Evolutionary conservation across 2,113 vertebrate species (phyloP).

Genomic region (Zosterops japonicus): DNA sequence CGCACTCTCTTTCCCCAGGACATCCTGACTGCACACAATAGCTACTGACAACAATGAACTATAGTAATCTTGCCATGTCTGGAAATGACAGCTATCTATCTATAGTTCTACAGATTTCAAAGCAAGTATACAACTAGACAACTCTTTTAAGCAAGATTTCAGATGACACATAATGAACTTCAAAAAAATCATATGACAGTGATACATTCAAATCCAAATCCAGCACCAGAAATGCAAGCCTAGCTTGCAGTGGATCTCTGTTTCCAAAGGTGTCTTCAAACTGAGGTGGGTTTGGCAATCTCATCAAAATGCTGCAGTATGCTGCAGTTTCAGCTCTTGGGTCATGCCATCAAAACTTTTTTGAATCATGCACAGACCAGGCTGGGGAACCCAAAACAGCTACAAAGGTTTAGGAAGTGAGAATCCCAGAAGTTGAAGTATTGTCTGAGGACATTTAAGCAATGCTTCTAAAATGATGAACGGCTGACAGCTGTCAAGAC

Average conservation of each 20-base stretch:
- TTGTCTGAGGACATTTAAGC: not conserved
- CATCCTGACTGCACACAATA: constrained; percentile 96
- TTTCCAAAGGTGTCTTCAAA: not conserved
- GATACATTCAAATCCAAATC: not conserved
- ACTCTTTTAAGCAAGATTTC: constrained; percentile 26
- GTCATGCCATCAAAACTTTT: not conserved
- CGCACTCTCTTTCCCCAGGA: constrained; percentile 86
- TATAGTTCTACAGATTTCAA: constrained; percentile 70
- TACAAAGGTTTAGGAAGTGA: not conserved
- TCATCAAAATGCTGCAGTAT: not conserved
- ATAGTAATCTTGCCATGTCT: constrained; percentile 80
- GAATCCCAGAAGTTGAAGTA: not conserved
- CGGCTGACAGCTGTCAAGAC: not conserved
- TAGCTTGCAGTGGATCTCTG: not conserved
- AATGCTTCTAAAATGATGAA: not conserved
- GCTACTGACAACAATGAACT: constrained; percentile 80
- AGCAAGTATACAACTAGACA: constrained; percentile 47
- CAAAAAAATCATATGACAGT: not conserved
- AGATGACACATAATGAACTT: not conserved
- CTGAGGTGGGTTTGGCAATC: not conserved
- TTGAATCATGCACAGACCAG: not conserved
- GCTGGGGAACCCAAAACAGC: not conserved
- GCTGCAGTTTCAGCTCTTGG: not conserved
- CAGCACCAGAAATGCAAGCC: not conserved
- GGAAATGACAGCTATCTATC: constrained; percentile 79